Evolutionary conservation across 2,113 vertebrate species (phyloP).

Genomic region (Oceanodroma tethys): DNA sequence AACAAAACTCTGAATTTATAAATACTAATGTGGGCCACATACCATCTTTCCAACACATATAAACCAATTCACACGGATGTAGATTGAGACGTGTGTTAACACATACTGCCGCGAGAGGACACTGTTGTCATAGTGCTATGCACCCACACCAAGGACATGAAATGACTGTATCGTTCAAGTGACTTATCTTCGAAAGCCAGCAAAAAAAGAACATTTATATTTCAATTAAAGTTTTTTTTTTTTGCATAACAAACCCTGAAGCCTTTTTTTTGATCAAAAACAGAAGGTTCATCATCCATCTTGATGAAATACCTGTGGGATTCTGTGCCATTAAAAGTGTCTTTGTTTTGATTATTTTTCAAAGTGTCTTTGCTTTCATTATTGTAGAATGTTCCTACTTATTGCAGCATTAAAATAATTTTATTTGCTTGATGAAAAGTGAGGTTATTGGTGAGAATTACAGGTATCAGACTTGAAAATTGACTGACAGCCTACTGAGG

Average conservation of each 20-base stretch:
- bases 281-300: not conserved
- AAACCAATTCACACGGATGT: not conserved
- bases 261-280: not conserved
- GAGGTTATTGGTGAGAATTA: not conserved
- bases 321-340: not conserved
- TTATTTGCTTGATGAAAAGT: not conserved
- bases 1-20: not conserved
- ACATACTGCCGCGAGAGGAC: slow-evolving; percentile 46
- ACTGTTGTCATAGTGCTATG: slow-evolving; percentile 26
- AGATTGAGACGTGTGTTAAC: not conserved
- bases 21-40: not conserved
- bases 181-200: not conserved
- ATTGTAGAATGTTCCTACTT: not conserved
- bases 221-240: not conserved
- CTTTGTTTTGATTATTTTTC: not conserved
- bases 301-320: not conserved
- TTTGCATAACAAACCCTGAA: not conserved
- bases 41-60: not conserved
- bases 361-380: not conserved
- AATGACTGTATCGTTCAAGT: not conserved
- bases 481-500: not conserved
- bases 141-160: not conserved
- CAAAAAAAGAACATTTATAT: not conserved
- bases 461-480: not conserved
- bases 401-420: not conserved